phyloP scores from a whole-genome alignment of 2,797 vertebrate genomes.

The Eleutherodactylus coqui region DNA sequence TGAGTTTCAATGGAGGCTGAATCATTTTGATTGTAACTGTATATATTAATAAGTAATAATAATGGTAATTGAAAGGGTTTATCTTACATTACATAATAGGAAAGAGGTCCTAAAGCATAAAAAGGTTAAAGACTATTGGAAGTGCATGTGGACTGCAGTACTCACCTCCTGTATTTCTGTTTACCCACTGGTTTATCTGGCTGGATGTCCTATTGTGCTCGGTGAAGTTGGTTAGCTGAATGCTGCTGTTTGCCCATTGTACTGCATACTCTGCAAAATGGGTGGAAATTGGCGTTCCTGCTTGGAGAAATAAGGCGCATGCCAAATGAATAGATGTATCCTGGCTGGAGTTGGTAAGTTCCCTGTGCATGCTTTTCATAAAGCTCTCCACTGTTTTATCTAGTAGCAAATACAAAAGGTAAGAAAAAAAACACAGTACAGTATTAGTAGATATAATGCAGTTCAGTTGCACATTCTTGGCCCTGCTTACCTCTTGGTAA shows the following conservation, averaged over 20 bases:
- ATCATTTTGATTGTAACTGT: too few species aligned
- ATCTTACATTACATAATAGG: too few species aligned
- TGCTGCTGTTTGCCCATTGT: conserved; percentile 81
- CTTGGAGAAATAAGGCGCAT: conserved; percentile 81
- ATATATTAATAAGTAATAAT: too few species aligned
- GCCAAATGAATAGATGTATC: conserved; percentile 77
- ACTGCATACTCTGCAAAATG: conserved; percentile 75
- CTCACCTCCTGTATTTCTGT: conserved; percentile 72
- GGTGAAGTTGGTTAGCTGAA: conserved; percentile 79
- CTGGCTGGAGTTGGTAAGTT: conserved; percentile 71
- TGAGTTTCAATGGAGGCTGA: too few species aligned
- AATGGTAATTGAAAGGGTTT: too few species aligned
- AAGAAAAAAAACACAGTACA: neutral
- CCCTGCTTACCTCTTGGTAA: too few species aligned
- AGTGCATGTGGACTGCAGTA: fast-evolving
- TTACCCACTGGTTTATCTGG: conserved; percentile 66
- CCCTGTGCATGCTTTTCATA: conserved; percentile 68
- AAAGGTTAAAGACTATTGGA: neutral
- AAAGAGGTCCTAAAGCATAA: too few species aligned
- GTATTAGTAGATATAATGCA: neutral
- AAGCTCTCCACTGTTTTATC: conserved; percentile 77
- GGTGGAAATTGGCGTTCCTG: conserved; percentile 72
- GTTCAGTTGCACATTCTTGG: too few species aligned
- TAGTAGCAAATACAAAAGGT: conserved; percentile 64
- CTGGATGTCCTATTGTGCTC: conserved; percentile 68